Conservation (phyloP, 2,797 vertebrate species). For the Tapirus indicus region DNA sequence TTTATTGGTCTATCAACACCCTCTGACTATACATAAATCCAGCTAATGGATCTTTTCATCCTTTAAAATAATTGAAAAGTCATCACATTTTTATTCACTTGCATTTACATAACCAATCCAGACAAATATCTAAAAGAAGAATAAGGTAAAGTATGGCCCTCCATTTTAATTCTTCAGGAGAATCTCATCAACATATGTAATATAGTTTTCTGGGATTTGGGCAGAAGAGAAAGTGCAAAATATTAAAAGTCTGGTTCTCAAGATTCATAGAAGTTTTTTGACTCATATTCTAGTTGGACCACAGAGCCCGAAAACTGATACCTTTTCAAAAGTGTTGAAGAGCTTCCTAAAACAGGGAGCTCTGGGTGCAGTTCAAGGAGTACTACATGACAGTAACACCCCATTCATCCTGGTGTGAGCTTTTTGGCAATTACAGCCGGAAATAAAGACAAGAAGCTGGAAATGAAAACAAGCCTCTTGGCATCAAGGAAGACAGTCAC, state of each 20-base stretch:
- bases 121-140: conserved; percentile 7
- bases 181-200: neutral
- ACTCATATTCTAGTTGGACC: neutral
- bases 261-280: conserved; percentile 20
- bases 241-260: conserved; percentile 40
- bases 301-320: neutral
- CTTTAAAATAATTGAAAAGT: conserved; percentile 39
- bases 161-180: conserved; percentile 41
- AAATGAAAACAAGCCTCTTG: neutral
- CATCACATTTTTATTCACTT: neutral
- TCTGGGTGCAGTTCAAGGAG: neutral
- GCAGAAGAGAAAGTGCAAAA: neutral
- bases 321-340: conserved; percentile 16
- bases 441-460: conserved; percentile 41
- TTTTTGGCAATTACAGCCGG: conserved; percentile 19
- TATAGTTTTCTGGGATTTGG: neutral
- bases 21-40: neutral
- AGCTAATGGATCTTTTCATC: neutral
- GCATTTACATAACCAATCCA: conserved; percentile 17
- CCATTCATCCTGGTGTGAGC: neutral
- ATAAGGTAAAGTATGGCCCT: neutral
- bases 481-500: neutral
- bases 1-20: neutral
- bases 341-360: neutral
- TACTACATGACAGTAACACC: neutral